Percentiles rank a stretch among this genome's conserved stretches.
phyloP scores from a whole-genome alignment of 2,888 invertebrate species.

The Pachydiplax longipennis region DNA sequence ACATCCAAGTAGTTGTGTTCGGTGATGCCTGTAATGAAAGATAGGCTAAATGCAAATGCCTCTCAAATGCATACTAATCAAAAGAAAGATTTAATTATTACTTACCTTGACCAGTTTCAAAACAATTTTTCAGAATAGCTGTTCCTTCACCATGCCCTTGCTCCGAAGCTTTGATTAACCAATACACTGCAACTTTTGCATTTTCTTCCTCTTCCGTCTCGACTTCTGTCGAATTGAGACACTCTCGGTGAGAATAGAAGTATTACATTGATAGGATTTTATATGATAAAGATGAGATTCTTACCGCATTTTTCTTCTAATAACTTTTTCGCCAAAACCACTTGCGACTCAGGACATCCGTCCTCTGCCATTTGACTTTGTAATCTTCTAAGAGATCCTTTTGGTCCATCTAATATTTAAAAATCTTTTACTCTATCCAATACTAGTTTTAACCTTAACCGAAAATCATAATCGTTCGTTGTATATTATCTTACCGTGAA shows the following conservation, averaged over 20 bases:
- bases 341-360: conserved; percentile 89
- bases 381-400: conserved; percentile 59
- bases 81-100: neutral
- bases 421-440: conserved; percentile 53
- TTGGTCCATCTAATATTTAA: conserved; percentile 53
- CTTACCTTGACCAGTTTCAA: conserved; percentile 68
- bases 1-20: conserved; percentile 78
- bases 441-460: neutral
- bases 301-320: conserved; percentile 80
- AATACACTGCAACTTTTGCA: conserved; percentile 83
- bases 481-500: conserved; percentile 68
- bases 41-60: neutral
- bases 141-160: conserved; percentile 91
- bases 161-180: conserved; percentile 92
- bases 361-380: conserved; percentile 81
- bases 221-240: neutral
- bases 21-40: conserved; percentile 66
- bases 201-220: conserved; percentile 71
- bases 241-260: neutral
- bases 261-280: neutral
- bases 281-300: neutral
- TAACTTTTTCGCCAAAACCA: conserved; percentile 83
- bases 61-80: neutral
- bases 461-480: neutral
- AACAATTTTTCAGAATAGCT: conserved; percentile 75